phyloP scores from a whole-genome alignment of 2,888 invertebrate species.

The Molanna angustata region DNA sequence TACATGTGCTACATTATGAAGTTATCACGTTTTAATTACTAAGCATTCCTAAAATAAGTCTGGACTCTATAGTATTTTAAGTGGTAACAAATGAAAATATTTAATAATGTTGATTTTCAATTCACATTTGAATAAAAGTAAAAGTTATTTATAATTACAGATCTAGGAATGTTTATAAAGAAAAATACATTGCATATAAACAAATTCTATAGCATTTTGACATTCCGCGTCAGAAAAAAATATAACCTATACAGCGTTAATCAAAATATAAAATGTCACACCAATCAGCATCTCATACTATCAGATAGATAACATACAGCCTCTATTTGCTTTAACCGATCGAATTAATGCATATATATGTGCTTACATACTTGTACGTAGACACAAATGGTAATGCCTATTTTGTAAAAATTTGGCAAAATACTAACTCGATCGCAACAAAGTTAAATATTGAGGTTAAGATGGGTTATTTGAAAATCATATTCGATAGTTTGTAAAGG shows the following conservation, averaged over 20 bases:
- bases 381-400: conserved; percentile 57
- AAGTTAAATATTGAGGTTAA: conserved; percentile 29
- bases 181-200: no score
- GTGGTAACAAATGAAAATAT: no score
- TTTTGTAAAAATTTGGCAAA: conserved; percentile 55
- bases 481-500: conserved; percentile 3
- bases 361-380: conserved; percentile 25
- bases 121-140: no score
- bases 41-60: no score
- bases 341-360: conserved; percentile 28
- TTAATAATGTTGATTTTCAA: no score
- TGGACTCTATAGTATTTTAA: no score
- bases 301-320: conserved; percentile 22
- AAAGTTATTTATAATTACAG: no score
- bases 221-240: conserved; percentile 25
- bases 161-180: no score
- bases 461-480: conserved; percentile 11
- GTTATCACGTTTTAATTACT: no score
- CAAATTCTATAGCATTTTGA: no score
- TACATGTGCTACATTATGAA: no score
- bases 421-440: conserved; percentile 44
- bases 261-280: conserved; percentile 21
- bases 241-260: conserved; percentile 26
- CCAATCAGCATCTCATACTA: conserved; percentile 13
- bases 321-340: conserved; percentile 24